A percentile compares a stretch with the other conserved stretches of the same genome.
These are phyloP conservation scores for Amiota minor DNA, from an alignment of 2,888 invertebrate genomes.

Conservation along the genomic window DNA sequence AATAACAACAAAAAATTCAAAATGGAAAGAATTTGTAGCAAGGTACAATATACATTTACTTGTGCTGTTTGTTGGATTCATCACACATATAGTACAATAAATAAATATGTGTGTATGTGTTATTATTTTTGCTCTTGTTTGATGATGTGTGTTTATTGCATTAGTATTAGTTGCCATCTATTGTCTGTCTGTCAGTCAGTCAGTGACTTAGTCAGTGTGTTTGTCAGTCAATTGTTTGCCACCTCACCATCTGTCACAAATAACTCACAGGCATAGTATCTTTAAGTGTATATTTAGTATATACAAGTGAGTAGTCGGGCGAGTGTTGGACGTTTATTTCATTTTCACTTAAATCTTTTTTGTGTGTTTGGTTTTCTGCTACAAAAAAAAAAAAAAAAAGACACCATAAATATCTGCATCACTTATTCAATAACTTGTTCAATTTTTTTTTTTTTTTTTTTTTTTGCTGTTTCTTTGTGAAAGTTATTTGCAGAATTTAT, in stretches of 20 bases:
- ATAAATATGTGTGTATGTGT: not conserved
- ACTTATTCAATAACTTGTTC: slow-evolving; percentile 7
- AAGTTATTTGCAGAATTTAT: too few relatives aligned
- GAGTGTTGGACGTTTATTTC: not conserved
- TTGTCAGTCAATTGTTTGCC: not conserved
- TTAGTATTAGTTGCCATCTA: not conserved
- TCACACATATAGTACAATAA: too few relatives aligned
- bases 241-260: not conserved
- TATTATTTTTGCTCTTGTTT: not conserved
- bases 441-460: too few relatives aligned
- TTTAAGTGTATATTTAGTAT: not conserved
- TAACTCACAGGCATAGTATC: not conserved
- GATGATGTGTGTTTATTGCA: not conserved
- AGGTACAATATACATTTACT: slow-evolving; percentile 9
- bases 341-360: slow-evolving; percentile 6
- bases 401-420: slow-evolving; percentile 16
- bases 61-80: not conserved
- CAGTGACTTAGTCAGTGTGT: not conserved
- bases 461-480: too few relatives aligned
- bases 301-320: not conserved
- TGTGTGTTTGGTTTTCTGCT: not conserved
- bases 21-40: not conserved
- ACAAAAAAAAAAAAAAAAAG: not conserved
- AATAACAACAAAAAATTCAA: not conserved
- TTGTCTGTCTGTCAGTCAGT: not conserved